Evolutionary conservation across 1,140 invertebrate genomes (phyloP).

Genomic region (Aphidius ervi): DNA sequence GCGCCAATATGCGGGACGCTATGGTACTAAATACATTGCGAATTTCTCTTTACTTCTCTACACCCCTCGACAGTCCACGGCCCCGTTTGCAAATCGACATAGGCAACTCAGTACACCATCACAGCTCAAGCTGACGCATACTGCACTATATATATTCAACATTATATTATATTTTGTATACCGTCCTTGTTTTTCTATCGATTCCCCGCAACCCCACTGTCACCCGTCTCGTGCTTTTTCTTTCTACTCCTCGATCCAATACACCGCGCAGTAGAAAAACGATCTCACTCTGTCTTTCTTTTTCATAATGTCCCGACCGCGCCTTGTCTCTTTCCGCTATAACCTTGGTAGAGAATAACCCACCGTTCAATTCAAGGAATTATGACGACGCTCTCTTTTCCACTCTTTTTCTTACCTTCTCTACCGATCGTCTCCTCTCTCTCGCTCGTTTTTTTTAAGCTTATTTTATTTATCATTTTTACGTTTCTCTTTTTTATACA

Average conservation of each 20-base stretch:
- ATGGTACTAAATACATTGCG: slow-evolving; percentile 12
- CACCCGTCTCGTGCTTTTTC: slow-evolving; percentile 36
- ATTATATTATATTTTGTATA: background rate
- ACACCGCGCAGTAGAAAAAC: background rate
- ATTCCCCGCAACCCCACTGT: slow-evolving; percentile 37
- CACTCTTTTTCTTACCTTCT: slow-evolving; percentile 23
- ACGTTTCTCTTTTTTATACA: slow-evolving; percentile 15
- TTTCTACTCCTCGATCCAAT: slow-evolving; percentile 16
- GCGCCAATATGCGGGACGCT: slow-evolving; percentile 27
- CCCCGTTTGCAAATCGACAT: slow-evolving; percentile 4
- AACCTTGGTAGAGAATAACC: slow-evolving; percentile 50
- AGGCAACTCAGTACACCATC: background rate
- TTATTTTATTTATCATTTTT: slow-evolving; percentile 20
- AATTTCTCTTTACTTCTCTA: slow-evolving; percentile 8
- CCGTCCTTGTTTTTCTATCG: slow-evolving; percentile 47
- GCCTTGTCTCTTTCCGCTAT: slow-evolving; percentile 27
- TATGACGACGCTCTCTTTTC: slow-evolving; percentile 34
- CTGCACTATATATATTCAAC: slow-evolving; percentile 1
- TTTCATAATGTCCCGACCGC: slow-evolving; percentile 15
- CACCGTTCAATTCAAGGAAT: slow-evolving; percentile 51
- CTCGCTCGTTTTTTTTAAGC: slow-evolving; percentile 15
- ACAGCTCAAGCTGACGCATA: background rate
- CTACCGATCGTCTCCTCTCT: slow-evolving; percentile 16
- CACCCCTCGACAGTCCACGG: slow-evolving; percentile 1
- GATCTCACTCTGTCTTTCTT: slow-evolving; percentile 15